Evolutionary conservation across 2,888 invertebrate genomes (phyloP).

Genomic region (Anodontia alba): DNA sequence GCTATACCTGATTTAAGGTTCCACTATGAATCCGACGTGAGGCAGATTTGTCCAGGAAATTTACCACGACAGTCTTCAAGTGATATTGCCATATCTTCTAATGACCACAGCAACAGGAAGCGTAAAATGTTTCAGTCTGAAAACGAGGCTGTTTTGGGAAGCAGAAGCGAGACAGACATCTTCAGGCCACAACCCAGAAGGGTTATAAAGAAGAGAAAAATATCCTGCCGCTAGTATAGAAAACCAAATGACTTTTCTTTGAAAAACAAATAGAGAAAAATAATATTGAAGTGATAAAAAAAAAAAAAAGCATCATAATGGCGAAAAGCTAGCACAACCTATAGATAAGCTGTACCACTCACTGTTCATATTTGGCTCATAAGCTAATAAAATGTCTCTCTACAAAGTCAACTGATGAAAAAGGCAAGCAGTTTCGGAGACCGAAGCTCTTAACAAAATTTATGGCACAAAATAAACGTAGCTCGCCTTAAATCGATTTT

Average conservation of each 20-base stretch:
- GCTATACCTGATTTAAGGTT: background rate
- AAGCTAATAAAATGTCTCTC: too few species aligned
- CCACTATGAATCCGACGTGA: background rate
- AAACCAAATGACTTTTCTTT: background rate
- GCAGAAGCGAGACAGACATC: slow-evolving; percentile 6
- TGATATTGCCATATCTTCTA: background rate
- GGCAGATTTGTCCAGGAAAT: background rate
- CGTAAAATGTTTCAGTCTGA: background rate
- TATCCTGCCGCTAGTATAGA: background rate
- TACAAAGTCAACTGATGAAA: too few species aligned
- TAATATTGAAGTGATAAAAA: too few species aligned
- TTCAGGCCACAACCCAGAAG: background rate
- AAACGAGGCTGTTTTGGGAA: background rate
- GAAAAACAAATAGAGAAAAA: background rate
- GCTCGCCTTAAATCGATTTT: too few species aligned
- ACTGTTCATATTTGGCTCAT: too few species aligned
- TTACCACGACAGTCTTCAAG: background rate
- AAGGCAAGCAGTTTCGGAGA: too few species aligned
- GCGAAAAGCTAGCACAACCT: too few species aligned
- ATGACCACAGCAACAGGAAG: background rate
- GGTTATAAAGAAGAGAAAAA: background rate
- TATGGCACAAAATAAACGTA: too few species aligned
- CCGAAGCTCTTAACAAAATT: too few species aligned
- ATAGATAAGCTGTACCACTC: too few species aligned
- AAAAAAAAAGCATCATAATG: too few species aligned